Evolutionary conservation across 2,888 invertebrate genomes (phyloP).

Genomic region (Pseudococcus viburni): DNA sequence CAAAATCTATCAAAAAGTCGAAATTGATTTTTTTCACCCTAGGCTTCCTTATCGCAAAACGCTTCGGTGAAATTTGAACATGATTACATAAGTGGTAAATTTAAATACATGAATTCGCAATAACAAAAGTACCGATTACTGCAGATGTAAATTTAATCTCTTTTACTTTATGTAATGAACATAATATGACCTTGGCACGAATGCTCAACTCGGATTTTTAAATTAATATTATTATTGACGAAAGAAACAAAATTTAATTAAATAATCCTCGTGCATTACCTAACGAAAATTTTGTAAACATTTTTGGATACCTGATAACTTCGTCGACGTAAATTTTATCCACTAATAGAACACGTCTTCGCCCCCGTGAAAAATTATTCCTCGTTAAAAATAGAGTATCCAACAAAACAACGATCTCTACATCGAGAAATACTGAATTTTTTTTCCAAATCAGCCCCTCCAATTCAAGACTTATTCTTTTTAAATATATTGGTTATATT

Average conservation of each 20-base stretch:
- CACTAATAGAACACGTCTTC: not conserved
- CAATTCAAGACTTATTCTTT: not conserved
- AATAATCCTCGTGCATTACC: not conserved
- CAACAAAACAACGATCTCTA: not conserved
- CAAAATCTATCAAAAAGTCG: no score
- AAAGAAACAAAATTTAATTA: not conserved
- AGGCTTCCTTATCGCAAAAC: no score
- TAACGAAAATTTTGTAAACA: not conserved
- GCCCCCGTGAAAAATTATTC: not conserved
- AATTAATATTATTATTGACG: not conserved
- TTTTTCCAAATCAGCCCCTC: no score
- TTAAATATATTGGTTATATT: constrained; percentile 75
- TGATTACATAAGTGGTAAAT: no score
- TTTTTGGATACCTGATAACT: not conserved
- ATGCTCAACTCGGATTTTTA: not conserved
- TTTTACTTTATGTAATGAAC: not conserved
- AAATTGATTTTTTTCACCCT: no score
- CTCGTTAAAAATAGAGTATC: not conserved
- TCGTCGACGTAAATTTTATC: not conserved
- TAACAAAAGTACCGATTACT: not conserved
- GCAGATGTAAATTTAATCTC: not conserved
- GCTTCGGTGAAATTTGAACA: no score
- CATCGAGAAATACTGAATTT: not conserved
- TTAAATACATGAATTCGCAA: not conserved
- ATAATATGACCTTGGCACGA: not conserved